Evolutionary conservation across 1,140 invertebrate species (phyloP).

Genomic region (Calycopis cecrops): DNA sequence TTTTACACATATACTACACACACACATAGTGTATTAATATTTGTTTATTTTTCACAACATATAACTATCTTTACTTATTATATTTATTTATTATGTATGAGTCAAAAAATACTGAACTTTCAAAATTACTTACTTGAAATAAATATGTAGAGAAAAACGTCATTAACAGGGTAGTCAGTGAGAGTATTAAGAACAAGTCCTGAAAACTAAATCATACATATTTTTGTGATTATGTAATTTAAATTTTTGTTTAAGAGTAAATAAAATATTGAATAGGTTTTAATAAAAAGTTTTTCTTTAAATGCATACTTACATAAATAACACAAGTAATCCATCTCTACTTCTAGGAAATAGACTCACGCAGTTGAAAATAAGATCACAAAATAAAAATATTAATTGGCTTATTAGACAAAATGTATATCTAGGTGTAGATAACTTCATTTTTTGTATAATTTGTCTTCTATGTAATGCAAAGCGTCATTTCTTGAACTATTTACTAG

Average conservation of each 20-base stretch:
- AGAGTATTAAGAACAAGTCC: conserved; percentile 80
- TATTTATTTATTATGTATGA: conserved; percentile 1
- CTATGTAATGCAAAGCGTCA: too few relatives aligned
- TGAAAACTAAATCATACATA: conserved; percentile 75
- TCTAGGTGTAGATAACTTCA: conserved; percentile 61
- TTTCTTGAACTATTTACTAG: too few relatives aligned
- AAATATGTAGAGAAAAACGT: conserved; percentile 84
- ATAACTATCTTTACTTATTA: too few relatives aligned
- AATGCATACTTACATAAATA: conserved; percentile 60
- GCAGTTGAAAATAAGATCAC: conserved; percentile 63
- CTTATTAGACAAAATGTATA: conserved; percentile 57
- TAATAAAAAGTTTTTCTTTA: too few relatives aligned
- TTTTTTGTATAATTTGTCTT: conserved; percentile 24
- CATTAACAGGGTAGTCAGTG: conserved; percentile 78
- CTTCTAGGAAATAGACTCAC: conserved; percentile 60
- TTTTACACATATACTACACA: too few relatives aligned
- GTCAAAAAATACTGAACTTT: not conserved
- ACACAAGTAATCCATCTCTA: conserved; percentile 53
- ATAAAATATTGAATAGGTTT: too few relatives aligned
- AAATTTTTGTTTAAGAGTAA: conserved; percentile 11
- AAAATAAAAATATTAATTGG: conserved; percentile 53
- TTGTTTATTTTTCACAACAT: too few relatives aligned
- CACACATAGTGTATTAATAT: too few relatives aligned
- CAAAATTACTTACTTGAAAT: conserved; percentile 84
- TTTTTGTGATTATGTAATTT: conserved; percentile 1